Base-by-base conservation (phyloP, 2,797 vertebrate species). In the Lateolabrax maculatus region DNA sequence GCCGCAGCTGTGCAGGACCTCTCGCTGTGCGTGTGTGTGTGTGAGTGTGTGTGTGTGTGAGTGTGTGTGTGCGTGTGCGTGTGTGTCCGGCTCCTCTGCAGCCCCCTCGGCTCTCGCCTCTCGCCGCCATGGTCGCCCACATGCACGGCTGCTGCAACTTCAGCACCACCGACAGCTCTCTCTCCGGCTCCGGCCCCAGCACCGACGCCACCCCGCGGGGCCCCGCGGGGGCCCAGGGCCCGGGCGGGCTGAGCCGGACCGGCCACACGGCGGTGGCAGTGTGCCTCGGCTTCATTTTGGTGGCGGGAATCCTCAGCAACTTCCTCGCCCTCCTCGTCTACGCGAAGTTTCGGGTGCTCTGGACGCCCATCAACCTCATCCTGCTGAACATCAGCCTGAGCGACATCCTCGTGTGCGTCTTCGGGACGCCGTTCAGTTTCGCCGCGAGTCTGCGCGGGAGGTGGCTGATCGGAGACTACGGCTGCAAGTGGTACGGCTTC, bases 401-500 rank as follows among this genome's bases (percentile, higher is more conserved):
- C 83, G 95, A 96, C 88, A n/a, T 95, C 29, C 94, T 96, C 23
- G 95, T 96, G 39, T 96, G 95, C 69, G 83, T 91, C 1, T 88
- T 95, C 65, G 96, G 95, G 62, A 96, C 95, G 0, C 96, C 95
- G 0, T 95, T 96, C 88, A 95, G 96, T 53, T 96, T 96, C 64
- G 95, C 94, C 0, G 95, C 95, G 15, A 96, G 95, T 69, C 76
- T 94, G 21, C 89, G 87, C 39, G 94, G 95, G 0, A 89, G 80
- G 10, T 96, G 95, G 95, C 90, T 96, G 5, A 92, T 95, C 1
- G 96, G 95, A 23, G 82, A 94, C 31, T 21, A 67, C 18, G 95
- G 95, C 52, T 96, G 96, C 77, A 86, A 87, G 87, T 96, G 95
- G 95, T 96, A 96, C 70, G 95, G 94, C 4, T 96, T 96, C 73